A percentile compares a stretch with the other conserved stretches of the same genome.
These are phyloP conservation scores for Cuculus canorus DNA, from an alignment of 2,797 vertebrate genomes.

Conservation along the genomic window DNA sequence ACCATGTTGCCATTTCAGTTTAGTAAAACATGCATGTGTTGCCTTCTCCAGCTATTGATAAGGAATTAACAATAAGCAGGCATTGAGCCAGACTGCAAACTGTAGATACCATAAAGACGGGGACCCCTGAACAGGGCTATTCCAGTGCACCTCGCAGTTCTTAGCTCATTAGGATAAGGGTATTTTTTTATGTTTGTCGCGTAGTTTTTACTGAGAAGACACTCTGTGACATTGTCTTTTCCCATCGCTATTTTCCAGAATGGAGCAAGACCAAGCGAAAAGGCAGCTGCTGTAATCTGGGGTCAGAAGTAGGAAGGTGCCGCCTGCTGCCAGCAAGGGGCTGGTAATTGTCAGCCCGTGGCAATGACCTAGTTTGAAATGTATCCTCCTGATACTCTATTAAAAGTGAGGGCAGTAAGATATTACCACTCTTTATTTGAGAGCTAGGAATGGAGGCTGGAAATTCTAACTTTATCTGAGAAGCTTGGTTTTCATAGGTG, in stretches of 20 bases:
- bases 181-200: neutral
- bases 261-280: neutral
- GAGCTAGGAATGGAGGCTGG: neutral
- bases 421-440: neutral
- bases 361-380: neutral
- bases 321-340: neutral
- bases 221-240: neutral
- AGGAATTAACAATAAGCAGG: neutral
- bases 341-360: neutral
- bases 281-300: neutral
- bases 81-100: neutral
- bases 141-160: neutral
- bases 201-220: neutral
- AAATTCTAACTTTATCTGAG: neutral
- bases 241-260: neutral
- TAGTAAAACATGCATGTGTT: accelerated
- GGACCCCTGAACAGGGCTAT: neutral
- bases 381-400: neutral
- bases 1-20: neutral
- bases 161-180: neutral
- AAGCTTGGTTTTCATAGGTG: neutral
- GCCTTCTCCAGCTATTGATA: neutral
- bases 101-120: neutral
- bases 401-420: neutral
- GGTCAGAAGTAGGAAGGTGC: neutral